Conservation (phyloP, 2,797 vertebrate genomes). For the Liasis olivaceus region DNA sequence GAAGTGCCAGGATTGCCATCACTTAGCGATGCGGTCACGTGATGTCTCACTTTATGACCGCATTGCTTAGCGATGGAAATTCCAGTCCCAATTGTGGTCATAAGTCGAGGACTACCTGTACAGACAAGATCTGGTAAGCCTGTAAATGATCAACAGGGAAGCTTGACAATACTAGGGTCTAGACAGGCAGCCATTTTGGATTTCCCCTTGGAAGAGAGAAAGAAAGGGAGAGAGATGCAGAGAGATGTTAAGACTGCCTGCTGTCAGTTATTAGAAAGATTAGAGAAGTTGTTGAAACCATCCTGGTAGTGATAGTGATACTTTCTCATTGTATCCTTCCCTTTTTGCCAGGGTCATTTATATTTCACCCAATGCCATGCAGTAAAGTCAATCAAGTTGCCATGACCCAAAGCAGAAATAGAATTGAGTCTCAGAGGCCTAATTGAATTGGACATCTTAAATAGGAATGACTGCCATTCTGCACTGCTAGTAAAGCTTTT, state of each 20-base stretch:
- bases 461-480: not conserved
- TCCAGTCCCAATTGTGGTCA: too few relatives aligned
- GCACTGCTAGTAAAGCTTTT: not conserved
- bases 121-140: not conserved
- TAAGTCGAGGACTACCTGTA: not conserved
- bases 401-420: not conserved
- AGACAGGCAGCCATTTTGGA: not conserved
- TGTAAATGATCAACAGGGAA: not conserved
- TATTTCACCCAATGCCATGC: slow-evolving; percentile 1
- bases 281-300: not conserved
- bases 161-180: not conserved
- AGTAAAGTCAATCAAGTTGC: slow-evolving; percentile 11
- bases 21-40: too few relatives aligned
- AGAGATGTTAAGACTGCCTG: not conserved
- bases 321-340: not conserved
- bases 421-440: not conserved
- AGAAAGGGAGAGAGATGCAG: too few relatives aligned
- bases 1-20: too few relatives aligned
- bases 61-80: too few relatives aligned
- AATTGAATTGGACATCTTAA: slow-evolving; percentile 6
- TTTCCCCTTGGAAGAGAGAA: not conserved
- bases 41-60: too few relatives aligned
- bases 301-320: slow-evolving; percentile 11
- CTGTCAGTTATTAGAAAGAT: slow-evolving; percentile 9
- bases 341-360: not conserved